These are phyloP conservation scores for Anthophora plumipes DNA, from an alignment of 2,888 invertebrate genomes.

Conservation along the genomic window DNA sequence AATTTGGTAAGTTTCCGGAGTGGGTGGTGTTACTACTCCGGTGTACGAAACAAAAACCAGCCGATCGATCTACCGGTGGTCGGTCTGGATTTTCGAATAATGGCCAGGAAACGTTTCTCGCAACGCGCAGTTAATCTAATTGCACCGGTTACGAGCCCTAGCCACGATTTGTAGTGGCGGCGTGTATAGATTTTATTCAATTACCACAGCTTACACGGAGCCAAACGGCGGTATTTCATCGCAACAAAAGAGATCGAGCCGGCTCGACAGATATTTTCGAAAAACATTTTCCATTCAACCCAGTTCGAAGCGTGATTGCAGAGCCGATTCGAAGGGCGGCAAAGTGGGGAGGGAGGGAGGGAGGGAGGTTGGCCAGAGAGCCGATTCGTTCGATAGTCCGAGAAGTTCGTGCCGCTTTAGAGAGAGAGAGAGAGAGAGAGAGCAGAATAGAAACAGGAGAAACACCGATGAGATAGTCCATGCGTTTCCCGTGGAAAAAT, in stretches of 20 bases:
- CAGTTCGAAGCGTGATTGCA: slow-evolving; percentile 6
- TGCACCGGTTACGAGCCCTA: slow-evolving; percentile 40
- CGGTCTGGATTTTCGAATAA: slow-evolving; percentile 31
- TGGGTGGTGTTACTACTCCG: no score
- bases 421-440: no score
- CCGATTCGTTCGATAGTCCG: slow-evolving; percentile 1
- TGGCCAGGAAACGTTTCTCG: slow-evolving; percentile 42
- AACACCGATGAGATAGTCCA: no score
- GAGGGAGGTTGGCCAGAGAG: no score
- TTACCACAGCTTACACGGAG: slow-evolving; percentile 49
- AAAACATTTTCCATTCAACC: slow-evolving; percentile 23
- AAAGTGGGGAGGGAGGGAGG: no score
- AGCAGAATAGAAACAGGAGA: no score
- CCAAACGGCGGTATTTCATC: slow-evolving; percentile 41
- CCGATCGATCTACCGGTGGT: slow-evolving; percentile 28
- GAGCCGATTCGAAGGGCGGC: not conserved
- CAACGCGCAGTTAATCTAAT: slow-evolving; percentile 59
- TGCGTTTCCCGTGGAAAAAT: no score
- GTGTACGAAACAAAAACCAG: no score
- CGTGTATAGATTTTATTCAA: slow-evolving; percentile 46
- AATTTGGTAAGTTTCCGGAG: slow-evolving; percentile 87
- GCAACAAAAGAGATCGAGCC: slow-evolving; percentile 36
- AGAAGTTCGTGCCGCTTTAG: not conserved
- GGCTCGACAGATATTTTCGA: slow-evolving; percentile 15
- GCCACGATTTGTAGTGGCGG: slow-evolving; percentile 46